Conservation (phyloP, 2,888 invertebrate genomes). For the Stenodema calcarata region DNA sequence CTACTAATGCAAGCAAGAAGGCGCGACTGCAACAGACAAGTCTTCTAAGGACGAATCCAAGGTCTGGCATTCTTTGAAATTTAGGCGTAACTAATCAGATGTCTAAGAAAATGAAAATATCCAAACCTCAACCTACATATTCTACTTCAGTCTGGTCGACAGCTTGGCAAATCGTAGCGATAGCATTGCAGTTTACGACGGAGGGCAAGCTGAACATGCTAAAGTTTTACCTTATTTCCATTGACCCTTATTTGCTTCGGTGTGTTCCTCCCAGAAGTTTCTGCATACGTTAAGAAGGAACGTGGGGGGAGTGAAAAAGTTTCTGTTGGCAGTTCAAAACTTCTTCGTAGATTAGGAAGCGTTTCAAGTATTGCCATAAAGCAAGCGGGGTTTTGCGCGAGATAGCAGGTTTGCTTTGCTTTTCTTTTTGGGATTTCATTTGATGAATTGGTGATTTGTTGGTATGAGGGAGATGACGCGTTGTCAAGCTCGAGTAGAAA, state of each 20-base stretch:
- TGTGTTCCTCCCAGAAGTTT: background rate
- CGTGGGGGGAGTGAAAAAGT: background rate
- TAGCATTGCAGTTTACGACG: background rate
- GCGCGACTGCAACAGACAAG: too few species aligned
- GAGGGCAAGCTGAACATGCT: background rate
- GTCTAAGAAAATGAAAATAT: background rate
- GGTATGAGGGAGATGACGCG: too few species aligned
- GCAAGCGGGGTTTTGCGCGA: background rate
- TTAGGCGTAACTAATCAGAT: background rate
- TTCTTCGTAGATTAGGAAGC: constrained; percentile 2
- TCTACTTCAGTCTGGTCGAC: background rate
- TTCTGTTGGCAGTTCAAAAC: constrained; percentile 7
- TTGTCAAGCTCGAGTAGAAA: too few species aligned
- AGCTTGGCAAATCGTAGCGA: constrained; percentile 6
- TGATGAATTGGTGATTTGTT: too few species aligned
- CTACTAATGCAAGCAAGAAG: too few species aligned
- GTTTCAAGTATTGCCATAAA: background rate
- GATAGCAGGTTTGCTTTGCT: background rate
- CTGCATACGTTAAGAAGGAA: constrained; percentile 15
- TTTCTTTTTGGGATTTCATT: background rate
- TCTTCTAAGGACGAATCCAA: too few species aligned
- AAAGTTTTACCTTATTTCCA: constrained; percentile 13
- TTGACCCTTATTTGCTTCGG: constrained; percentile 12
- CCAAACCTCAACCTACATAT: background rate
- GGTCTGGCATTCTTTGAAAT: too few species aligned